Conservation (phyloP, 2,797 vertebrate species). For the Micromesistius poutassou region DNA sequence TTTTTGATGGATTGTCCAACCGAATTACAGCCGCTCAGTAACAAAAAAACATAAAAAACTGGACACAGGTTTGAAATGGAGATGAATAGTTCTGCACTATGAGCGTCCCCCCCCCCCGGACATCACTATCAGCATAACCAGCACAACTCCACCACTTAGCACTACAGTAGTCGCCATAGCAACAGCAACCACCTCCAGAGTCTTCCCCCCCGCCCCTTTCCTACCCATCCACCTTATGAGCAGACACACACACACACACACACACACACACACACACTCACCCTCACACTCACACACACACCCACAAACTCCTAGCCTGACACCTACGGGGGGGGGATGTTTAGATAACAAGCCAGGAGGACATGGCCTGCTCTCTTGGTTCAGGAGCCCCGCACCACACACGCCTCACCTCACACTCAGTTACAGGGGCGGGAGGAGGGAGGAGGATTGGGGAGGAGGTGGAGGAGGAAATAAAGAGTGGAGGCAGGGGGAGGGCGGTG, state of each 20-base stretch:
- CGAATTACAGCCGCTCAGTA: constrained; percentile 35
- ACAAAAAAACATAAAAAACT: constrained; percentile 12
- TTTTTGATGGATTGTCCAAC: constrained; percentile 32
- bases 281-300: neutral
- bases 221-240: neutral
- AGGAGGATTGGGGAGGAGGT: neutral
- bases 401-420: neutral
- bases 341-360: neutral
- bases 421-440: neutral
- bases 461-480: constrained; percentile 40
- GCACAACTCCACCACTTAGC: constrained; percentile 44
- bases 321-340: no score
- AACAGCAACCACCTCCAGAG: constrained; percentile 55
- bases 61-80: constrained; percentile 56
- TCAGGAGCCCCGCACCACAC: neutral
- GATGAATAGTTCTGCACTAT: constrained; percentile 61
- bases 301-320: neutral
- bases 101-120: constrained; percentile 36
- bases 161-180: constrained; percentile 45
- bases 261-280: neutral
- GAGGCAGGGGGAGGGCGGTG: constrained; percentile 24
- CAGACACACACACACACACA: neutral
- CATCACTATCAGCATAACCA: constrained; percentile 43
- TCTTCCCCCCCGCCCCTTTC: constrained; percentile 27
- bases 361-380: neutral